Conservation (phyloP, 2,113 vertebrate species). For the Neotoma lepida region DNA sequence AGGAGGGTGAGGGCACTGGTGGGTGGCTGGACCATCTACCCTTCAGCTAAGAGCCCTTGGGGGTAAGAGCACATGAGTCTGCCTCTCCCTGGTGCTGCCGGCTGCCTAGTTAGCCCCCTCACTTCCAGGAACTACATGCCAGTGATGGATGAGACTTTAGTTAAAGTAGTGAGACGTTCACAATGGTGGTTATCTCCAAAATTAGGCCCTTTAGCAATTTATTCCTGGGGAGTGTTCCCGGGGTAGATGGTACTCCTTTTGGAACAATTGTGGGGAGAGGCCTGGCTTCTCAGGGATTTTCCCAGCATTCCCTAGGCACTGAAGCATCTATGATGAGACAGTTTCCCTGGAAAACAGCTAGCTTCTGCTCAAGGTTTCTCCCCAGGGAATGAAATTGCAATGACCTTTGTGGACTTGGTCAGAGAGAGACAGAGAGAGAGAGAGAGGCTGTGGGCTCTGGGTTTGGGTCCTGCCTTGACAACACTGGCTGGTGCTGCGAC, state of each 20-base stretch:
- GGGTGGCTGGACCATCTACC: rapidly evolving
- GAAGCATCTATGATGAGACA: rapidly evolving
- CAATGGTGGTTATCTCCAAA: conserved; percentile 63
- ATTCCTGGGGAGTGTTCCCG: conserved; percentile 33
- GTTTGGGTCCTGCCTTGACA: background rate
- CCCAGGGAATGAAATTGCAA: background rate
- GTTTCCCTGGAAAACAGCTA: background rate
- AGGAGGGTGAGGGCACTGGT: rapidly evolving
- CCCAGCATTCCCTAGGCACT: conserved; percentile 45
- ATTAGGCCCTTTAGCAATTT: conserved; percentile 59
- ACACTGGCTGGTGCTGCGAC: background rate
- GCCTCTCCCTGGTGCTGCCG: background rate
- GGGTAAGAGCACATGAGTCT: rapidly evolving
- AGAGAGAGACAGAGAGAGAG: background rate
- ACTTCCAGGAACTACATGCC: conserved; percentile 58
- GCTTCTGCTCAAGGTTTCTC: background rate
- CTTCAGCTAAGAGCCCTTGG: too few relatives aligned
- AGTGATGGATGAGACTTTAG: conserved; percentile 71
- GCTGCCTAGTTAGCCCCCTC: background rate
- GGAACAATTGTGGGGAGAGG: background rate
- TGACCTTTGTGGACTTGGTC: too few relatives aligned
- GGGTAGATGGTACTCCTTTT: background rate
- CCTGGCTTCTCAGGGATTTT: conserved; percentile 40
- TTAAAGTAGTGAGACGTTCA: conserved; percentile 63
- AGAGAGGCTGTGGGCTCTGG: background rate